Conservation (phyloP, 2,113 vertebrate genomes). For the Acrocephalus kingi region DNA sequence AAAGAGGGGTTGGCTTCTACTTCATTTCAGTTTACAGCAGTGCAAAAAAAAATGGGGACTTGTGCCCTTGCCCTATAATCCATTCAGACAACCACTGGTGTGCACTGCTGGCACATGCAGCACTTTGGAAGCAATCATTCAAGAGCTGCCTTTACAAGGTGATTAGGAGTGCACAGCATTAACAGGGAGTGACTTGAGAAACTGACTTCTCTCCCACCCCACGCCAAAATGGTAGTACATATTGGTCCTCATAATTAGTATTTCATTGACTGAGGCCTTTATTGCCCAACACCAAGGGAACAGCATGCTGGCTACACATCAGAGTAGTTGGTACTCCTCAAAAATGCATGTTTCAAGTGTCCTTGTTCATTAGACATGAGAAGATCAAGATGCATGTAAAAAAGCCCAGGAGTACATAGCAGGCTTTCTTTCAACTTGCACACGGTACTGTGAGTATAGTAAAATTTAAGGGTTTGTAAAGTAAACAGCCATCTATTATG, state of each 20-base stretch:
- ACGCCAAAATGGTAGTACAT: neutral
- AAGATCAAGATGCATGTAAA: neutral
- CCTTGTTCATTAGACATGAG: neutral
- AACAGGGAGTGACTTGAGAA: neutral
- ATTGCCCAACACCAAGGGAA: neutral
- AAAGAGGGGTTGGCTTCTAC: neutral
- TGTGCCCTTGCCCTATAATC: neutral
- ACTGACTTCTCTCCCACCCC: rapidly evolving
- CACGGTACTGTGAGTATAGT: neutral
- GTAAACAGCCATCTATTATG: neutral
- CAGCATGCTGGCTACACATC: neutral
- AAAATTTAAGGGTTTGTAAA: neutral
- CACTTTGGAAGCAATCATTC: neutral
- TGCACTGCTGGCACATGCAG: neutral
- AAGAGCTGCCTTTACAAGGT: neutral
- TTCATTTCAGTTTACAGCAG: neutral
- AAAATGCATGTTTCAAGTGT: neutral
- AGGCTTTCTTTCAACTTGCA: neutral
- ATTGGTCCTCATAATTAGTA: neutral
- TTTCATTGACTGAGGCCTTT: neutral
- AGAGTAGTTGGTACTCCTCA: neutral
- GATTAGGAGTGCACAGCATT: neutral
- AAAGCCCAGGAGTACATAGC: neutral
- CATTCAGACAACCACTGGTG: neutral
- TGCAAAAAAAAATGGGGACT: neutral